Conservation (phyloP, 2,888 invertebrate species). For the Plemyria rubiginata region DNA sequence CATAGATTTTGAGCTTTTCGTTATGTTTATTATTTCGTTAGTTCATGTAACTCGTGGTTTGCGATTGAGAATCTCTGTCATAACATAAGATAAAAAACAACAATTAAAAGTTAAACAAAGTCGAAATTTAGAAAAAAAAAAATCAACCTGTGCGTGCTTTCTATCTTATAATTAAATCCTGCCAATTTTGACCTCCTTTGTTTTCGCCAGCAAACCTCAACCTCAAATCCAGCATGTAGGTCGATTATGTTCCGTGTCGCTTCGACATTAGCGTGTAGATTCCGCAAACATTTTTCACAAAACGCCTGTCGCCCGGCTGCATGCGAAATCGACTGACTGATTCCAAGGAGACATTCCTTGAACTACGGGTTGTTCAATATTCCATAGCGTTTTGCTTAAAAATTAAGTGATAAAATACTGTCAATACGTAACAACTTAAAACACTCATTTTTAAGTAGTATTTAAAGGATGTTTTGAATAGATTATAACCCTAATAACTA, state of each 20-base stretch:
- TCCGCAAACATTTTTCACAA: slow-evolving; percentile 66
- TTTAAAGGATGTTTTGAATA: too few relatives aligned
- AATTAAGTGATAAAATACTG: not conserved
- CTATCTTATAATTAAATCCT: not conserved
- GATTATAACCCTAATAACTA: too few relatives aligned
- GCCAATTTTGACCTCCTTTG: slow-evolving; percentile 11
- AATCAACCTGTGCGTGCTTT: too few relatives aligned
- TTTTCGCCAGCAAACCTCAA: slow-evolving; percentile 35
- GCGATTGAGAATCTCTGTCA: too few relatives aligned
- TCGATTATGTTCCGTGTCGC: slow-evolving; percentile 63
- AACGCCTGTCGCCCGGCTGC: slow-evolving; percentile 62
- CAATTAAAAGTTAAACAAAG: too few relatives aligned
- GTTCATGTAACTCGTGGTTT: too few relatives aligned
- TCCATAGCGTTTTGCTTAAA: slow-evolving; percentile 12
- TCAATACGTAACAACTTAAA: not conserved
- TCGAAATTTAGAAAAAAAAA: too few relatives aligned
- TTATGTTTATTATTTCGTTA: too few relatives aligned
- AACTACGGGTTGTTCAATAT: slow-evolving; percentile 45
- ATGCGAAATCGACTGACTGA: slow-evolving; percentile 66
- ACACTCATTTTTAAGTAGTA: not conserved
- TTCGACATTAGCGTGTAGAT: slow-evolving; percentile 68
- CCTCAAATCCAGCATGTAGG: slow-evolving; percentile 58
- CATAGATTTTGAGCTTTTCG: too few relatives aligned
- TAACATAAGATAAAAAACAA: too few relatives aligned
- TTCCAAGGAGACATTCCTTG: slow-evolving; percentile 62